Percentiles rank a stretch among this genome's conserved stretches.
phyloP scores from a whole-genome alignment of 1,140 invertebrate genomes.

The Trachymyrmex septentrionalis region DNA sequence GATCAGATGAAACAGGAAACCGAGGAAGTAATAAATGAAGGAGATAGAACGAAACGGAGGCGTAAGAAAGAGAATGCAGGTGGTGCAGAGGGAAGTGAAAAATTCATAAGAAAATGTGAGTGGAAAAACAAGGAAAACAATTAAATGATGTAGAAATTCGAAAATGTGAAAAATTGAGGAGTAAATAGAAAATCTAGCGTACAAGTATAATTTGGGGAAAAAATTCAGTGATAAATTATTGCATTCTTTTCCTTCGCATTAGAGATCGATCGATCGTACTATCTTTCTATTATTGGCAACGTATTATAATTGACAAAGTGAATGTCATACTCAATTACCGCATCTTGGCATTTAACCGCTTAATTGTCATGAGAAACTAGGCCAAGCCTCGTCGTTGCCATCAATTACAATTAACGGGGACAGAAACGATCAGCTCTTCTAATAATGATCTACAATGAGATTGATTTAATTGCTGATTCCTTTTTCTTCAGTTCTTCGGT shows the following conservation, averaged over 20 bases:
- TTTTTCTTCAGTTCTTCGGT: not conserved
- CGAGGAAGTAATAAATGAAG: not conserved
- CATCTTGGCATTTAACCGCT: not conserved
- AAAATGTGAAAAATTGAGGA: no score
- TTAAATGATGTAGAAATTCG: not conserved
- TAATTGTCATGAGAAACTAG: slow-evolving; percentile 6
- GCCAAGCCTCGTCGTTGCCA: not conserved
- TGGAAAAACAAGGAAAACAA: no score
- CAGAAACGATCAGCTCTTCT: not conserved
- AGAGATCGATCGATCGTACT: not conserved
- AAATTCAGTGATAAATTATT: not conserved
- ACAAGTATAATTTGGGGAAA: not conserved
- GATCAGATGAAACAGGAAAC: not conserved
- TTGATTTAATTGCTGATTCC: not conserved
- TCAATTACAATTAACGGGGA: not conserved
- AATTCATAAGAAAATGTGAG: not conserved
- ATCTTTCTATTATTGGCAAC: not conserved
- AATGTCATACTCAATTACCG: not conserved
- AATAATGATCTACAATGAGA: slow-evolving; percentile 22
- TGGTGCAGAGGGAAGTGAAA: not conserved
- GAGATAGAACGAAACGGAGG: not conserved
- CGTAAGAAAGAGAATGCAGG: not conserved
- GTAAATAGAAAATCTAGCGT: not conserved
- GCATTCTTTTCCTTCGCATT: not conserved
- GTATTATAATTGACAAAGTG: not conserved